These are phyloP conservation scores for Zoanthus sociatus DNA, from an alignment of 92 coral and sea anemone species.

Conservation along the genomic window DNA sequence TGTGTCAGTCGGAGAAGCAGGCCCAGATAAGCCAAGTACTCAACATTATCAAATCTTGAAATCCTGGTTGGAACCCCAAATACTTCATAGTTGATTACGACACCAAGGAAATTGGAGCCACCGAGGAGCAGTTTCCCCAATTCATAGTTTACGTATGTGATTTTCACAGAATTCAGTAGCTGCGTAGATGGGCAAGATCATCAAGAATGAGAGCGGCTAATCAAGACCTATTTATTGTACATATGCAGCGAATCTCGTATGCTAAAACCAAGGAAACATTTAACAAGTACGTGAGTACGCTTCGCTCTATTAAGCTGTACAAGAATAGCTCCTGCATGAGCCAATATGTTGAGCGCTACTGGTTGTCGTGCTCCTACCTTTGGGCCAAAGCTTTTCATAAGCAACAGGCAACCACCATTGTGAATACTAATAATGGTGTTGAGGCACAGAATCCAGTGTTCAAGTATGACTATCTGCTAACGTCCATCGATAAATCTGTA, in stretches of 20 bases:
- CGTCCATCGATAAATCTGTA: no score
- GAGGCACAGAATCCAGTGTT: no score
- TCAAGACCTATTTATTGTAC: slow-evolving; percentile 48
- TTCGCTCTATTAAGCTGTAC: slow-evolving; percentile 44
- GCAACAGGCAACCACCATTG: no score
- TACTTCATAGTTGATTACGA: slow-evolving; percentile 63
- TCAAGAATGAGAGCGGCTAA: slow-evolving; percentile 41
- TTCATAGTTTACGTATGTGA: slow-evolving; percentile 58
- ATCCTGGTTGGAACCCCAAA: slow-evolving; percentile 36
- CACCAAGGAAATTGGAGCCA: slow-evolving; percentile 64
- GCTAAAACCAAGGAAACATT: slow-evolving; percentile 36
- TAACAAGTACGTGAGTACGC: slow-evolving; percentile 22
- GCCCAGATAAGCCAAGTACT: slow-evolving; percentile 25
- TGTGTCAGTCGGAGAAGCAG: slow-evolving; percentile 32
- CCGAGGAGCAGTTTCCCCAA: slow-evolving; percentile 60
- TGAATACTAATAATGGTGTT: no score
- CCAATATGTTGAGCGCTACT: slow-evolving; percentile 22
- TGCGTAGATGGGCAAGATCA: slow-evolving; percentile 53
- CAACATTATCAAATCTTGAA: slow-evolving; percentile 23
- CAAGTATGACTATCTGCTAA: no score
- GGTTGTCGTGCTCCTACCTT: no score
- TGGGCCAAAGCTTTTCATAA: no score
- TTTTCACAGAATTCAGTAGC: slow-evolving; percentile 55
- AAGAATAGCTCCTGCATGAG: slow-evolving; percentile 32
- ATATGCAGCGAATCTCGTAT: slow-evolving; percentile 51